Evolutionary conservation across 2,113 vertebrate species (phyloP).

Genomic region (Rhodinocichla rosea): DNA sequence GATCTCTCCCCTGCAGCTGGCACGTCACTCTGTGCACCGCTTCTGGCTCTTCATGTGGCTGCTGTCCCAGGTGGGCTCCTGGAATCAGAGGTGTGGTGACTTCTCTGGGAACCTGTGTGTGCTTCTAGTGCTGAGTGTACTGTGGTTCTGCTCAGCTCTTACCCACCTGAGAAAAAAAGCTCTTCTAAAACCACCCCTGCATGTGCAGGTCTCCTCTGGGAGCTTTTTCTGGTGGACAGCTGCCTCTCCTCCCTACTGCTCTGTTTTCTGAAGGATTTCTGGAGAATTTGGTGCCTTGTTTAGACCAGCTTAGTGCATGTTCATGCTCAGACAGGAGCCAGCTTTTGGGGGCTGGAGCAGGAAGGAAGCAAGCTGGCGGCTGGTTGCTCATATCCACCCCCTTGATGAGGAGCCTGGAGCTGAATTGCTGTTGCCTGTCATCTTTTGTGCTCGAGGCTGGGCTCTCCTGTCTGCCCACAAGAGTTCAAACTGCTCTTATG

Average conservation of each 20-base stretch:
- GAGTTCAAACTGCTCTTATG: not conserved
- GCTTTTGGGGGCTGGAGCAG: not conserved
- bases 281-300: not conserved
- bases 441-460: not conserved
- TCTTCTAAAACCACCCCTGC: not conserved
- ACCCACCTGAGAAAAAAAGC: not conserved
- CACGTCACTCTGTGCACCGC: accelerated
- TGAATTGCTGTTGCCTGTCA: not conserved
- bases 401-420: not conserved
- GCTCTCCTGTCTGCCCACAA: not conserved
- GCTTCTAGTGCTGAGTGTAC: not conserved
- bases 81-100: not conserved
- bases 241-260: not conserved
- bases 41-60: not conserved
- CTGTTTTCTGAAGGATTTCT: not conserved
- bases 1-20: not conserved
- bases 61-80: not conserved
- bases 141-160: accelerated
- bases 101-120: not conserved
- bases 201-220: not conserved
- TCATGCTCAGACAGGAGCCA: not conserved
- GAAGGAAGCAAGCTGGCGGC: not conserved
- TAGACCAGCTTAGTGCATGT: not conserved
- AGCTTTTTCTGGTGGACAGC: not conserved
- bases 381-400: not conserved